A percentile compares a stretch with the other conserved stretches of the same genome.
Evolutionary conservation across 2,888 invertebrate genomes (phyloP).

Genomic region (Amiota communis): DNA sequence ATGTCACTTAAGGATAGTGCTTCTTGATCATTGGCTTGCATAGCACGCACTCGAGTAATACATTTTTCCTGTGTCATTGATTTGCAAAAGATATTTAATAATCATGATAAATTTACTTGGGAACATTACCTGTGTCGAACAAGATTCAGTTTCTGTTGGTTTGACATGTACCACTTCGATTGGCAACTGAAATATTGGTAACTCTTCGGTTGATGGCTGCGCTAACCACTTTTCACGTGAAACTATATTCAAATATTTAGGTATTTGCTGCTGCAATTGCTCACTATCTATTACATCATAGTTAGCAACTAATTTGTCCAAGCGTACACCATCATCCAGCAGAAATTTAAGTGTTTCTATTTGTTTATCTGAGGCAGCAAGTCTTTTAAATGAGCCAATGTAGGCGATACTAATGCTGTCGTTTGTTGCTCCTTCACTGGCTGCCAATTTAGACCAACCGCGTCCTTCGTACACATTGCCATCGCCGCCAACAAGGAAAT

Average conservation of each 20-base stretch:
- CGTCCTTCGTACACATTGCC: conserved; percentile 83
- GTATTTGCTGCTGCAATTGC: background rate
- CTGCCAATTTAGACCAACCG: conserved; percentile 83
- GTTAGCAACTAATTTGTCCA: conserved; percentile 72
- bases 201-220: background rate
- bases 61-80: conserved; percentile 70
- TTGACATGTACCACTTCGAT: background rate
- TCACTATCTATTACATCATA: background rate
- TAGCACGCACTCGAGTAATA: conserved; percentile 75
- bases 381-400: conserved; percentile 80
- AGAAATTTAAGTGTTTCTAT: conserved; percentile 78
- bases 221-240: background rate
- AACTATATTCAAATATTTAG: background rate
- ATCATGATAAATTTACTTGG: background rate
- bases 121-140: background rate
- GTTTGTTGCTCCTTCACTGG: conserved; percentile 79
- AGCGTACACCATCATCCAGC: conserved; percentile 77
- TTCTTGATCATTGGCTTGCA: conserved; percentile 81
- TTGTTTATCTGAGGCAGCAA: conserved; percentile 75
- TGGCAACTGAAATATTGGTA: background rate
- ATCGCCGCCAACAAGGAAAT: conserved; percentile 86
- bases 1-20: conserved; percentile 78
- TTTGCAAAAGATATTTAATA: background rate
- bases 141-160: background rate
- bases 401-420: conserved; percentile 82